Evolutionary conservation across 2,113 vertebrate species (phyloP), one percentile per base, ranked within the genome.

Genomic region (Todiramphus chloris): DNA sequence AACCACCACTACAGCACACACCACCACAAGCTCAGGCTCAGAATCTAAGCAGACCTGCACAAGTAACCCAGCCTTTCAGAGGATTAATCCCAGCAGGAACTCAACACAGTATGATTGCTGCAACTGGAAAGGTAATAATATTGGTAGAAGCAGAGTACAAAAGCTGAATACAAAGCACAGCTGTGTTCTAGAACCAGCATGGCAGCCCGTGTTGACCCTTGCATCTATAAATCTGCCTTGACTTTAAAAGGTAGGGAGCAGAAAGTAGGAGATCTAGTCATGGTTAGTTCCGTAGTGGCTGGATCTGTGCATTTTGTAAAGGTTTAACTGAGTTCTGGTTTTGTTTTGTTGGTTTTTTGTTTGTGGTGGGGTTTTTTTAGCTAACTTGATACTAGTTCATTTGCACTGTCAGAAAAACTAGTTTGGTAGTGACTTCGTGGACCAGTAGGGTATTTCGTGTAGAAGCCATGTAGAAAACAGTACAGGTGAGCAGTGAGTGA

Each of bases 81-180:
- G 98, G 99, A 63, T 86, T 99, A 27, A 99, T 99, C 96, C 98
- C 98, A 73, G 98, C 99, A 35, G 99, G 98, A 66, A 98, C 98
- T 77, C 99, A 99, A 77, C 99, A 98, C 96, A 98, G 98, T 96
- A 99, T 99, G 99, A 99, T 99, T 89, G 98, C 98, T 94, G 97
- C 99, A 19, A 97, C 99, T 80, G 99, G 98, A 93, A 99, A 99
- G 98, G 99, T 99, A 93, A 95, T 63, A 78, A 2, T 39, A 9
- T 4, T 15, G 35, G 19, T 63, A 63, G 48, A 50, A 31, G 27
- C 44, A 1, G 70, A 7, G 14, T 21, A 41, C 30, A 60, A 24
- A 43, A n/a, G 55, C 9, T 5, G 6, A 10, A 11, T 46, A 20
- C 21, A 30, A n/a, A 68, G 37, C n/a, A 25, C 53, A 46, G 41